Conservation (phyloP, 1,140 invertebrate species). For the Drosophila jambulina region DNA sequence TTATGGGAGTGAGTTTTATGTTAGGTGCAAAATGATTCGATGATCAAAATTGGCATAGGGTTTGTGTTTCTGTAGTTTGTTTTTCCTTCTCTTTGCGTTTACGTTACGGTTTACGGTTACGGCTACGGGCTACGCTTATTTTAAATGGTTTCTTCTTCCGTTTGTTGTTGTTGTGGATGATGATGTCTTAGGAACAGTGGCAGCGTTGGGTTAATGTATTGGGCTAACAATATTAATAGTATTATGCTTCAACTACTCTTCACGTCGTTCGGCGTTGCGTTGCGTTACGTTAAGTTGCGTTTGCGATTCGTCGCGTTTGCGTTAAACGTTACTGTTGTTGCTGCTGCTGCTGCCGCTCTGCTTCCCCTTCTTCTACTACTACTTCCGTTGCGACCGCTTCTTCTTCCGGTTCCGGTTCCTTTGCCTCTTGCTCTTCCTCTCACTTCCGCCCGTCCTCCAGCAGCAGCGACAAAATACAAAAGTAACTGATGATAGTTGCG, state of each 20-base stretch:
- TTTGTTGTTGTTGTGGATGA: constrained; percentile 27
- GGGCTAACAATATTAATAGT: constrained; percentile 60
- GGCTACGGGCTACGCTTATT: constrained; percentile 52
- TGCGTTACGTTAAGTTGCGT: constrained; percentile 36
- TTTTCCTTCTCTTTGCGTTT: constrained; percentile 31
- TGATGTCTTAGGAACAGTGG: constrained; percentile 79
- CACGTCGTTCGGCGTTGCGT: constrained; percentile 47
- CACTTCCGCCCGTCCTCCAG: constrained; percentile 64
- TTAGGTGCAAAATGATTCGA: constrained; percentile 47
- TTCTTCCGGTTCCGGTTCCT: constrained; percentile 37
- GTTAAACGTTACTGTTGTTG: constrained; percentile 20
- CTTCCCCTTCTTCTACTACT: constrained; percentile 18
- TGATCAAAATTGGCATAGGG: constrained; percentile 75
- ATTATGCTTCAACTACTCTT: constrained; percentile 42
- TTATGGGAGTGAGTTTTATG: constrained; percentile 42
- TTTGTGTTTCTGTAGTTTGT: constrained; percentile 40
- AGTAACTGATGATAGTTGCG: constrained; percentile 85
- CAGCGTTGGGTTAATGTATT: constrained; percentile 79
- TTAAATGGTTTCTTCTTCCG: constrained; percentile 35
- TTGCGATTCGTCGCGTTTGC: constrained; percentile 44
- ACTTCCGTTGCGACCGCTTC: constrained; percentile 28
- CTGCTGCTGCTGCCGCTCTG: constrained; percentile 37
- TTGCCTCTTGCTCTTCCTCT: constrained; percentile 31
- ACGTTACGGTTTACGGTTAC: constrained; percentile 53
- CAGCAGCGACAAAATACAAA: constrained; percentile 82